Evolutionary conservation across 2,797 vertebrate species (phyloP), one percentile per base, ranked within the genome.

Genomic region (Danio tinwini): DNA sequence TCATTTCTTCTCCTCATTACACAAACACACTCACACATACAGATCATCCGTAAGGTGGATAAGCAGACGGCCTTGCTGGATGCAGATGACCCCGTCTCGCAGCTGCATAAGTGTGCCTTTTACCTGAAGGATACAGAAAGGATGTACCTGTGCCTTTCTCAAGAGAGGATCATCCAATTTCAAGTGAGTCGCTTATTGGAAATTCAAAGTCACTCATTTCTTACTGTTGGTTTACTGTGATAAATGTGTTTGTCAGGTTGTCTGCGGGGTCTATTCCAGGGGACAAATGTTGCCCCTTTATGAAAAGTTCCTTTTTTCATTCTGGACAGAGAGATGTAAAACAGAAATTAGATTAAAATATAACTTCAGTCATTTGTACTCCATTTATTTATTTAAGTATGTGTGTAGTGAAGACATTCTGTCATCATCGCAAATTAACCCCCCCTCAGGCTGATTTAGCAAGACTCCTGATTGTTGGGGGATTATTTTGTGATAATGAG

Each of bases 111-210:
- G 89, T 98, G 98, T 94, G 97, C 97, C 83, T 99, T 99, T 95
- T 99, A 97, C 93, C 95, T 99, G 94, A 99, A 99, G 93, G 98
- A 99, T 92, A 99, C 97, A 4, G 98, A 99, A 91, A 95, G 98
- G 95, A 99, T 99, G 98, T 99, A 99, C 92, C 94, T 99, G 96
- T 99, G 98, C 95, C 97, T 99, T 96, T 99, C 98, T 89, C 98
- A 99, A 94, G 98, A 99, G 92, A 97, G 98, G 96, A 99, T 99
- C 93, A 99, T 99, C 89, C 98, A 99, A 73, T 99, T 99, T 95
- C 98, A 99, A 96, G 98, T 99, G 82, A 92, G 95, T 76, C 6
- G 1, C 16, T n/a, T 12, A 1, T 2, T 17, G 11, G 39, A 59
- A 55, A 9, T 49, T 12, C 5, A 19, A 44, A 19, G 14, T 29